Evolutionary conservation across 2,113 vertebrate genomes (phyloP), one percentile per base, ranked within the genome.

Genomic region (Trochalopteron elliotii): DNA sequence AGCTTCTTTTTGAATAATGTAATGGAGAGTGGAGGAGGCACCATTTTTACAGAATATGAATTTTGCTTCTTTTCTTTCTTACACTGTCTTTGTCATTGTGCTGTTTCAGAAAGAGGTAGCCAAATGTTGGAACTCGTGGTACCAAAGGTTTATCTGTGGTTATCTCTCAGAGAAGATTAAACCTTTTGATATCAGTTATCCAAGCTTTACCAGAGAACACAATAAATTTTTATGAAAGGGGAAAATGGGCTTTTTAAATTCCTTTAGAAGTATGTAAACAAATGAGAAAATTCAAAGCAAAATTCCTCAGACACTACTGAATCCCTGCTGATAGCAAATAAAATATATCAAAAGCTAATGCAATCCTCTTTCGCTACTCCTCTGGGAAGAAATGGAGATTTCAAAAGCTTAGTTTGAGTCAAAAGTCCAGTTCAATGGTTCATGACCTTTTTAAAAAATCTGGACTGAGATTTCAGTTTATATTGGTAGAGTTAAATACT

Each of bases 21-120:
- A n/a, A n/a, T 44, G 23, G 0, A 13, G 21, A 31, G 10, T 40
- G 9, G 0, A 1, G 2, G 3, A 61, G 9, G 0, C 5, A 7
- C 6, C 16, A 35, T 45, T 82, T 68, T 60, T 57, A 55, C 12
- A 78, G 25, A 42, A 52, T 17, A 67, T 17, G 14, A 28, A 4
- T 3, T 74, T 17, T 40, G 3, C 37, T 61, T 8, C 4, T 37
- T 42, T 59, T 65, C 20, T 37, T 68, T 63, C 61, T 92, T 44
- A 64, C 2, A 23, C 5, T 79, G 31, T 1, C 7, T 77, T 87
- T 90, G 5, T 30, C 18, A 40, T 37, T 39, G 17, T 60, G 6
- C 15, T 82, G 1, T 64, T 90, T 88, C 53, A 79, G 44, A 71
- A 83, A 37, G 24, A 76, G 72, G 4, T 9, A 86, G 12, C 5